These are phyloP conservation scores for Cylindroiulus punctatus DNA, from an alignment of 2,888 invertebrate genomes.

Conservation along the genomic window DNA sequence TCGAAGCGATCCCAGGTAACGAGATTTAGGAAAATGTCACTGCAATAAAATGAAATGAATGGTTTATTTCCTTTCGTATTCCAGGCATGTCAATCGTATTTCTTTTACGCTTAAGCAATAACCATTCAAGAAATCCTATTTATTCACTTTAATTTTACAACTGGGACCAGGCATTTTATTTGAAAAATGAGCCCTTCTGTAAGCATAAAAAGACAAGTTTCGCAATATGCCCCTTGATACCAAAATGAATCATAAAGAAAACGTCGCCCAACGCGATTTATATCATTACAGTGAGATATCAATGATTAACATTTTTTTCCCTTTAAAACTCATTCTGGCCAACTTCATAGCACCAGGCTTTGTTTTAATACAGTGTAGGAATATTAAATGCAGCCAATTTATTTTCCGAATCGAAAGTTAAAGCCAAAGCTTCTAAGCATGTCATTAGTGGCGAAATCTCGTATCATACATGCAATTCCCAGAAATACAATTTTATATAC, in stretches of 20 bases:
- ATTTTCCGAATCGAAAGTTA: too few species aligned
- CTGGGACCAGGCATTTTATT: background rate
- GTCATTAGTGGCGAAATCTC: too few species aligned
- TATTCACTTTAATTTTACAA: constrained; percentile 31
- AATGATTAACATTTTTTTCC: constrained; percentile 1
- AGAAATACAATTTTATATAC: background rate
- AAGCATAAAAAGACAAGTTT: background rate
- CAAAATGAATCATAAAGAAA: constrained; percentile 37
- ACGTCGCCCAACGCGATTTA: background rate
- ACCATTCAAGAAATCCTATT: constrained; percentile 45
- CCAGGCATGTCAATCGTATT: constrained; percentile 34
- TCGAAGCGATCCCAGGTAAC: background rate
- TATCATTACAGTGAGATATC: background rate
- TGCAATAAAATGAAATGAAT: constrained; percentile 4
- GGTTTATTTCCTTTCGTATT: constrained; percentile 28
- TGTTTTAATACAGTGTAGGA: too few species aligned
- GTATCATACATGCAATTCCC: background rate
- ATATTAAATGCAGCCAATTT: too few species aligned
- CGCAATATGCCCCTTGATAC: constrained; percentile 16
- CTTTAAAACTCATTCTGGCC: too few species aligned
- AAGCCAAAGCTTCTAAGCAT: too few species aligned
- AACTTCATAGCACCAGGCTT: too few species aligned
- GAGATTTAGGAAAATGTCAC: constrained; percentile 17
- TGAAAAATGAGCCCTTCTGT: constrained; percentile 19
- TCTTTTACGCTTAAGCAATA: constrained; percentile 45